Evolutionary conservation across 2,797 vertebrate species (phyloP), one percentile per base, ranked within the genome.

Genomic region (Taenioides sp.): DNA sequence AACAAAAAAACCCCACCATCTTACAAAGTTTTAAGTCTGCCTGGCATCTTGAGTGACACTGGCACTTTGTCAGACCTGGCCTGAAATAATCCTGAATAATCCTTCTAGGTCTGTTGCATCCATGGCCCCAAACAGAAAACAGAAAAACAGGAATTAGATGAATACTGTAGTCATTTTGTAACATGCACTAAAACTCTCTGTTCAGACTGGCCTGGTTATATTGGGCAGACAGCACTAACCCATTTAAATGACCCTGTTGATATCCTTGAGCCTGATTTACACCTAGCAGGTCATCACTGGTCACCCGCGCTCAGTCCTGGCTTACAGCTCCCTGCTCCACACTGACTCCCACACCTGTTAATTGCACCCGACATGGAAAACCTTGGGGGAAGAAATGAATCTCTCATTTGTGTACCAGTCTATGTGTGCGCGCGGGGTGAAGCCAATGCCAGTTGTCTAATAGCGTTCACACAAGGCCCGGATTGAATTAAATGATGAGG

Each of bases 381-480:
- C 82, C 86, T 78, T 49, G 63, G 82, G 87, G 92, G 90, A 90
- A 86, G 85, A 88, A 89, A 91, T 91, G 88, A 90, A 91, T 89
- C 82, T 91, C 85, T 88, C 80, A 89, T 93, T 87, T 92, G 88
- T 90, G 88, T 89, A 87, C 73, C 80, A 31, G 78, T 76, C 79
- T 86, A 78, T 80, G 79, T 73, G 73, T 76, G 70, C 76, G 61
- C 75, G 79, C 69, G 73, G 83, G 84, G 82, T 89, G 87, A 91
- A 86, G 78, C 79, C 73, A 91, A 92, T 90, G 87, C 91, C 89
- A 92, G 92, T 91, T 86, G 85, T 90, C 89, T 93, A 93, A 94
- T 94, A 91, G 91, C 91, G 91, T 93, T 94, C 90, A 89, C 93
- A 92, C 91, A 90, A 86, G 84, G 84, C 89, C 76, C n/a, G 92